These are phyloP conservation scores for Chromis chromis DNA, from an alignment of 2,797 vertebrate genomes.

Conservation along the genomic window DNA sequence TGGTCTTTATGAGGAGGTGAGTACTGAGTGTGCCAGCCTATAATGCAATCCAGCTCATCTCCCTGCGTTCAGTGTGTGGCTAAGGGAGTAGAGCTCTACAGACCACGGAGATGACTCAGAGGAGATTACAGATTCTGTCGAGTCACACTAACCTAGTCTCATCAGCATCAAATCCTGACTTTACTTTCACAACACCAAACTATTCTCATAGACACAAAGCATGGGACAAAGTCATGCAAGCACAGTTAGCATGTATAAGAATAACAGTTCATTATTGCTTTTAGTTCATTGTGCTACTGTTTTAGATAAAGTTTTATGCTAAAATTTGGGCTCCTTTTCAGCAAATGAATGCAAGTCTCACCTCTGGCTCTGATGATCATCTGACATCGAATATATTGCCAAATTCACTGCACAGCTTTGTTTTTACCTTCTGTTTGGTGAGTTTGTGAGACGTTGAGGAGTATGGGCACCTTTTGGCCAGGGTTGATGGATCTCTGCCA, in stretches of 20 bases:
- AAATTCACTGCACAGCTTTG: too few species aligned
- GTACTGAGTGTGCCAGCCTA: slow-evolving; percentile 21
- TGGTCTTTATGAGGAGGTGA: slow-evolving; percentile 39
- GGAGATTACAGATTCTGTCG: neutral
- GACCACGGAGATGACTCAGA: neutral
- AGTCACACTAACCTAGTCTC: neutral
- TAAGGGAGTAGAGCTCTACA: neutral
- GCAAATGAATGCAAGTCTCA: too few species aligned
- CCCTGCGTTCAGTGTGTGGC: neutral
- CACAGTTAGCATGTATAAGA: neutral
- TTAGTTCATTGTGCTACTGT: too few species aligned
- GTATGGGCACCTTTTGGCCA: slow-evolving; percentile 15
- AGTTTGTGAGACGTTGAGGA: too few species aligned
- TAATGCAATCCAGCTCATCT: neutral
- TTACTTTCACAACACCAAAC: neutral
- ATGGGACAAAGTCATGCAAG: neutral
- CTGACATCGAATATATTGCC: too few species aligned
- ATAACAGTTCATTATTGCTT: neutral
- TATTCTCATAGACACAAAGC: neutral
- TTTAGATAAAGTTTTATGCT: too few species aligned
- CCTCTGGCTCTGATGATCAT: too few species aligned
- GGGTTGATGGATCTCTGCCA: neutral
- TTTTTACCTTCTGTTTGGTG: too few species aligned
- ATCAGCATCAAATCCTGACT: neutral
- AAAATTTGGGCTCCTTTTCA: too few species aligned